These are phyloP conservation scores for Geodia barretti DNA, from an alignment of 37 sponge, comb jelly and placozoan species.

Conservation along the genomic window DNA sequence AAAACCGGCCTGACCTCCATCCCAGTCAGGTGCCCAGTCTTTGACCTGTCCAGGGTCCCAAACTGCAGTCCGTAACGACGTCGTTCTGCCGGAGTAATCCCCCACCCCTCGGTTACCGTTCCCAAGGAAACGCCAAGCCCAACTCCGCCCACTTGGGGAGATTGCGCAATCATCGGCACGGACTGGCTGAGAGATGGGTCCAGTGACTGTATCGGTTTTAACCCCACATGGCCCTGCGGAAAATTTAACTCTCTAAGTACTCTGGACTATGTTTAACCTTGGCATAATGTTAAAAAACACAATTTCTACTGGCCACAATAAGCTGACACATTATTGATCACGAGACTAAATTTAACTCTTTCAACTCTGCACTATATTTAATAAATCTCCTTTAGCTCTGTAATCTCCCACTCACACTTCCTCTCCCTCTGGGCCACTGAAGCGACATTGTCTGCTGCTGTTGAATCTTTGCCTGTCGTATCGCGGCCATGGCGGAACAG, in stretches of 20 bases:
- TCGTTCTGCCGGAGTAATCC: constrained; percentile 10
- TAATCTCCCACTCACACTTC: no score
- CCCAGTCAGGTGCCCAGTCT: constrained; percentile 50
- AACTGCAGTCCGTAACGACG: constrained; percentile 55
- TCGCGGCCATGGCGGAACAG: constrained; percentile 47
- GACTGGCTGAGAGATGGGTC: background rate
- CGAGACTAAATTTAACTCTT: no score
- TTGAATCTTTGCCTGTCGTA: constrained; percentile 51
- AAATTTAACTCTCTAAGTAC: background rate
- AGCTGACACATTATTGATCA: no score
- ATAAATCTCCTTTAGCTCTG: no score
- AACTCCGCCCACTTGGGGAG: no score
- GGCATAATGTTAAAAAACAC: no score
- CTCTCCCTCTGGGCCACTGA: no score
- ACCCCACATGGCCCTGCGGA: background rate
- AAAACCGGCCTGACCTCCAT: constrained; percentile 24
- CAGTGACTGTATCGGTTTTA: background rate
- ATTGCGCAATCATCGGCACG: no score
- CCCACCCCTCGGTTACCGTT: constrained; percentile 35
- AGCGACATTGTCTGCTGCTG: constrained; percentile 4
- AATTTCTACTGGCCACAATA: no score
- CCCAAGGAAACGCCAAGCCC: constrained; percentile 37
- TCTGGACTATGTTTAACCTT: no score
- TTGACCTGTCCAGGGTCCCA: constrained; percentile 45
- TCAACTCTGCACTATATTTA: no score